Conservation (phyloP, 2,797 vertebrate species). For the Tiaroga cobitis region DNA sequence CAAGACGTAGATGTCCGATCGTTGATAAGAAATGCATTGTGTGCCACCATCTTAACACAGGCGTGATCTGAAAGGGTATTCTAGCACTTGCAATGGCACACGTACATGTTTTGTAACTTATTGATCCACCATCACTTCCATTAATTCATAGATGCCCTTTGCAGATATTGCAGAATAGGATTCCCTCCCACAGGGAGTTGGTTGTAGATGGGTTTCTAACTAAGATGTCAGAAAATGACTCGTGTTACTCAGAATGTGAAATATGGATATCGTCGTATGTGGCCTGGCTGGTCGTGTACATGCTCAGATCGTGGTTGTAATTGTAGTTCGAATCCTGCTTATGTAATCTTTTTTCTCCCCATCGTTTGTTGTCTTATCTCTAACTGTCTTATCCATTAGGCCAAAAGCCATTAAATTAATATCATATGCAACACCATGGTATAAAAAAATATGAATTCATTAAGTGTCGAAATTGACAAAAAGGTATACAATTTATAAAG, state of each 20-base stretch:
- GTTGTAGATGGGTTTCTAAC: not conserved
- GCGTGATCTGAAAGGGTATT: constrained; percentile 65
- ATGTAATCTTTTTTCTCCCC: too few species aligned
- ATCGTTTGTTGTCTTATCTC: not conserved
- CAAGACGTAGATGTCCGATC: constrained; percentile 57
- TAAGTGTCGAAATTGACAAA: too few species aligned
- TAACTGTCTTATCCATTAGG: not conserved
- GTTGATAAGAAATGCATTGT: constrained; percentile 65
- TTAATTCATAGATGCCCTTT: constrained; percentile 73
- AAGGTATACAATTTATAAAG: too few species aligned
- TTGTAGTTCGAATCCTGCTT: not conserved
- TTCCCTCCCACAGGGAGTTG: not conserved
- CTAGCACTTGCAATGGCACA: constrained; percentile 60
- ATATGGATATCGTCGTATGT: not conserved
- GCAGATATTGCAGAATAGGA: constrained; percentile 60
- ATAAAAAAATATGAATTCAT: too few species aligned
- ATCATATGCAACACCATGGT: too few species aligned
- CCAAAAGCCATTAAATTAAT: not conserved
- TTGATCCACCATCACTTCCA: constrained; percentile 74
- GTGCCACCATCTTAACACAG: constrained; percentile 65
- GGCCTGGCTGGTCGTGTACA: not conserved
- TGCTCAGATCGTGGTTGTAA: not conserved
- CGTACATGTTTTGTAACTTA: constrained; percentile 67
- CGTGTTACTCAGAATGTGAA: not conserved
- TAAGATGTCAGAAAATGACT: constrained; percentile 27